These are phyloP conservation scores for Caenorhabditis wallacei DNA, from an alignment of 2,888 invertebrate species.

Conservation along the genomic window DNA sequence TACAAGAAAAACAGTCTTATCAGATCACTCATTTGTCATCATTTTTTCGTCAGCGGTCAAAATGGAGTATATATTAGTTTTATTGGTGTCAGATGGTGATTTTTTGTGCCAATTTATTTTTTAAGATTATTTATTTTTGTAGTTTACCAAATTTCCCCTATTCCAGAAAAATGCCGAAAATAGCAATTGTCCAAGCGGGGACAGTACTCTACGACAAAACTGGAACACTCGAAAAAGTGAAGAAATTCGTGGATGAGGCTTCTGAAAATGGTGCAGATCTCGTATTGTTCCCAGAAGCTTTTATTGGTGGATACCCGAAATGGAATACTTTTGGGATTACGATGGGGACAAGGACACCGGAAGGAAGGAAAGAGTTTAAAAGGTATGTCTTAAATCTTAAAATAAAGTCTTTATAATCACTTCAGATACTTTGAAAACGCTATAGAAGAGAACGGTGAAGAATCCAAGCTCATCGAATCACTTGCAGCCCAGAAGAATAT, in stretches of 20 bases:
- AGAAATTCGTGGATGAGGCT: constrained; percentile 67
- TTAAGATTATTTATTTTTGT: not conserved
- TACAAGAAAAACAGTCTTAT: constrained; percentile 22
- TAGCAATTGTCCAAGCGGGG: constrained; percentile 79
- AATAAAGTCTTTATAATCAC: too few species aligned
- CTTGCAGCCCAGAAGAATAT: constrained; percentile 67
- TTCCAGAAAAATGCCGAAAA: constrained; percentile 51
- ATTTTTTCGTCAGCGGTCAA: constrained; percentile 32
- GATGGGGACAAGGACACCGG: constrained; percentile 75
- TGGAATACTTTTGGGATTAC: constrained; percentile 79
- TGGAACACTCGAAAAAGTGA: constrained; percentile 70
- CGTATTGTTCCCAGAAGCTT: constrained; percentile 80
- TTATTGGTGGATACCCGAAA: constrained; percentile 81
- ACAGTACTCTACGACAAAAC: constrained; percentile 75
- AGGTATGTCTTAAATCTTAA: constrained; percentile 39
- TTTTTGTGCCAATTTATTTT: constrained; percentile 9
- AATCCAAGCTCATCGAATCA: constrained; percentile 62
- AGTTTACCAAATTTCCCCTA: not conserved
- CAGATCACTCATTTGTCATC: constrained; percentile 52
- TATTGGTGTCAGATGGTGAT: not conserved
- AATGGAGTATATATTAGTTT: not conserved
- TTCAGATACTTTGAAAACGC: constrained; percentile 76
- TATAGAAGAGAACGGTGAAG: constrained; percentile 74
- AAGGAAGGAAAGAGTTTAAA: constrained; percentile 78
- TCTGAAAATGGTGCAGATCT: constrained; percentile 73